These are phyloP conservation scores for Tokudaia tokunoshimensis DNA, from an alignment of 2,797 vertebrate genomes.

Conservation along the genomic window DNA sequence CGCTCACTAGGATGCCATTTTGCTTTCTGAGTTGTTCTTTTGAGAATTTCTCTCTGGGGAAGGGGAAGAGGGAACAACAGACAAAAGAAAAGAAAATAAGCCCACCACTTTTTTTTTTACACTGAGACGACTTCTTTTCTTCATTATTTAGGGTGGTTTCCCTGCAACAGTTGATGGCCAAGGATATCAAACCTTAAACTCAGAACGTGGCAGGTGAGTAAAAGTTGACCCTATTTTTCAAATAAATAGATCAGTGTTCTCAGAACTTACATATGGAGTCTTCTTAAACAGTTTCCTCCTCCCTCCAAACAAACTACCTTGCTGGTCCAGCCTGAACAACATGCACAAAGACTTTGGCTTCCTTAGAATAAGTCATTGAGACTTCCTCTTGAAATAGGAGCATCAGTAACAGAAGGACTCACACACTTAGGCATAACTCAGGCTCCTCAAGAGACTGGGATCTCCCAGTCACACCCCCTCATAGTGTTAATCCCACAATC, in stretches of 20 bases:
- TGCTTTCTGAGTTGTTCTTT: constrained; percentile 83
- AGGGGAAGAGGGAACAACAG: constrained; percentile 83
- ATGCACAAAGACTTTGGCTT: constrained; percentile 81
- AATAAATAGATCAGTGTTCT: constrained; percentile 83
- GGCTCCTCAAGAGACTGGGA: constrained; percentile 70
- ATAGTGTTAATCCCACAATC: constrained; percentile 70
- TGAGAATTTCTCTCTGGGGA: constrained; percentile 84
- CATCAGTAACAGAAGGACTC: constrained; percentile 73
- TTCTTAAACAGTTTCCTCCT: constrained; percentile 81
- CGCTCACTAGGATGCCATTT: constrained; percentile 83
- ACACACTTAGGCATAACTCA: constrained; percentile 72
- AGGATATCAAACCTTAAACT: constrained; percentile 85
- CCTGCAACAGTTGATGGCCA: constrained; percentile 85
- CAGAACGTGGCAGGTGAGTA: constrained; percentile 86
- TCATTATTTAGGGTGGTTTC: constrained; percentile 85
- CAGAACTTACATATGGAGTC: constrained; percentile 81
- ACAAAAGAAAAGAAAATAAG: constrained; percentile 86
- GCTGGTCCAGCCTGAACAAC: constrained; percentile 82
- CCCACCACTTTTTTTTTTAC: constrained; percentile 86
- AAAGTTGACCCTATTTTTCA: constrained; percentile 85
- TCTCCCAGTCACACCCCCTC: constrained; percentile 58
- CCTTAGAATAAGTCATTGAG: constrained; percentile 79
- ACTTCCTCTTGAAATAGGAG: constrained; percentile 79
- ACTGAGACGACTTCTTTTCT: constrained; percentile 86
- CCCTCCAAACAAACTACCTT: constrained; percentile 84